A percentile compares a stretch with the other conserved stretches of the same genome.
phyloP scores from a whole-genome alignment of 2,888 invertebrate genomes.

The Camptogramma bilineatum region DNA sequence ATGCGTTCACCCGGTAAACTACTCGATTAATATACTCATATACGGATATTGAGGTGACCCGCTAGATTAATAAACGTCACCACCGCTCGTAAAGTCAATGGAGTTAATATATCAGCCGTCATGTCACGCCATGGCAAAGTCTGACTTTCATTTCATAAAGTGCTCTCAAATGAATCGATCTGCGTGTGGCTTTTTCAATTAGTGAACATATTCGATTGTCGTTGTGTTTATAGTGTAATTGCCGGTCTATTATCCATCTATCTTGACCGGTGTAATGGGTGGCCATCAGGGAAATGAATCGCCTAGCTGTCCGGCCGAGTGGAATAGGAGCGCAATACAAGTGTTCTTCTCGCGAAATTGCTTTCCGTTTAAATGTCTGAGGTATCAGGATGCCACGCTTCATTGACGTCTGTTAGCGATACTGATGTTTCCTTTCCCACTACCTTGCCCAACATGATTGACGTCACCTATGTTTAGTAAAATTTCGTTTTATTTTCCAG shows the following conservation, averaged over 20 bases:
- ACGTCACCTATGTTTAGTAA: neutral
- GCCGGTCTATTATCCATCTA: conserved; percentile 82
- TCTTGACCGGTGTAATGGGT: conserved; percentile 82
- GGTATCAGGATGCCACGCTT: conserved; percentile 64
- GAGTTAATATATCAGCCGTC: conserved; percentile 78
- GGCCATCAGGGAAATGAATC: conserved; percentile 83
- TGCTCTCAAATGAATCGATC: conserved; percentile 79
- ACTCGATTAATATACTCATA: conserved; percentile 66
- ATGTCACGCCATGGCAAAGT: conserved; percentile 68
- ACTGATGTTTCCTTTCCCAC: conserved; percentile 43
- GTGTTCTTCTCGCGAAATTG: conserved; percentile 72
- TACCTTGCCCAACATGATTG: conserved; percentile 16
- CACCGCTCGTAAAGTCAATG: conserved; percentile 76
- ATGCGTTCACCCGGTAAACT: conserved; percentile 54
- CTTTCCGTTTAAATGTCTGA: conserved; percentile 71
- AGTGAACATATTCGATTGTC: conserved; percentile 82
- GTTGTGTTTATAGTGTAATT: conserved; percentile 83
- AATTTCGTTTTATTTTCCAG: conserved; percentile 37
- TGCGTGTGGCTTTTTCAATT: conserved; percentile 80
- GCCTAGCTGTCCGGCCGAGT: conserved; percentile 65
- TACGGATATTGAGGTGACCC: conserved; percentile 64
- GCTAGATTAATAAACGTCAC: conserved; percentile 79
- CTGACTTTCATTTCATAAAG: conserved; percentile 82
- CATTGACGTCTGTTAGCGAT: conserved; percentile 58
- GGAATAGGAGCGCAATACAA: conserved; percentile 68